These are phyloP conservation scores for Alethe castanea DNA, from an alignment of 2,113 vertebrate species.

Conservation along the genomic window DNA sequence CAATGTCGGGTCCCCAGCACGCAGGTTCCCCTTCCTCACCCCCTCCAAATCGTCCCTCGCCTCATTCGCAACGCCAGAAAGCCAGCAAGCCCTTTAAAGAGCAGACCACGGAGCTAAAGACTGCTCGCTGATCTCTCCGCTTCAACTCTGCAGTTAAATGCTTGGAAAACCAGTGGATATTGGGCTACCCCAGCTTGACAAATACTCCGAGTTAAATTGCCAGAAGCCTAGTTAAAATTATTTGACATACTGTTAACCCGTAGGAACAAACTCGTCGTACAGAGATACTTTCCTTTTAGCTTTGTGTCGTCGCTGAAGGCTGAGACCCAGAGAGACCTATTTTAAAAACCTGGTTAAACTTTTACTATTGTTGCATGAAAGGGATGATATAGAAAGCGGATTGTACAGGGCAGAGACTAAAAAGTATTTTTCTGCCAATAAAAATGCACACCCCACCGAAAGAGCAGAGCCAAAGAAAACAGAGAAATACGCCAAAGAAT, in stretches of 20 bases:
- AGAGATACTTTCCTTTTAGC: slow-evolving; percentile 14
- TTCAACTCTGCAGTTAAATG: not conserved
- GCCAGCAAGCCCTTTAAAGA: not conserved
- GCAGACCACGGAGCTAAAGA: not conserved
- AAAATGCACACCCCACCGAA: slow-evolving; percentile 49
- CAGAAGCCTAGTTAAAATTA: slow-evolving; percentile 57
- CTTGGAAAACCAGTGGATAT: slow-evolving; percentile 37
- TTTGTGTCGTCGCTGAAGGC: not conserved
- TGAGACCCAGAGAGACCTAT: slow-evolving; percentile 28
- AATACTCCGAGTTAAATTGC: slow-evolving; percentile 17
- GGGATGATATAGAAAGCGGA: slow-evolving; percentile 53
- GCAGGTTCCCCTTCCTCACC: slow-evolving; percentile 20
- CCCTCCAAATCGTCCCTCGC: not conserved
- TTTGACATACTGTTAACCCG: slow-evolving; percentile 56
- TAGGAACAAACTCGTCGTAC: slow-evolving; percentile 7
- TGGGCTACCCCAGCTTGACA: slow-evolving; percentile 28
- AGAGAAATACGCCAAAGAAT: slow-evolving; percentile 45
- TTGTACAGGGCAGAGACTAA: slow-evolving; percentile 46
- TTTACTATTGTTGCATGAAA: slow-evolving; percentile 61
- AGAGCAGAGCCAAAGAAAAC: slow-evolving; percentile 33
- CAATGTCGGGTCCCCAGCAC: slow-evolving; percentile 37
- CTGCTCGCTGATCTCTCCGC: not conserved
- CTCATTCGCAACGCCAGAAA: not conserved
- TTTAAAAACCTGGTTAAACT: slow-evolving; percentile 37
- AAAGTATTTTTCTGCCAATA: slow-evolving; percentile 47